Base-by-base conservation (phyloP, 2,113 vertebrate genomes). In the Tyrannus savana region DNA sequence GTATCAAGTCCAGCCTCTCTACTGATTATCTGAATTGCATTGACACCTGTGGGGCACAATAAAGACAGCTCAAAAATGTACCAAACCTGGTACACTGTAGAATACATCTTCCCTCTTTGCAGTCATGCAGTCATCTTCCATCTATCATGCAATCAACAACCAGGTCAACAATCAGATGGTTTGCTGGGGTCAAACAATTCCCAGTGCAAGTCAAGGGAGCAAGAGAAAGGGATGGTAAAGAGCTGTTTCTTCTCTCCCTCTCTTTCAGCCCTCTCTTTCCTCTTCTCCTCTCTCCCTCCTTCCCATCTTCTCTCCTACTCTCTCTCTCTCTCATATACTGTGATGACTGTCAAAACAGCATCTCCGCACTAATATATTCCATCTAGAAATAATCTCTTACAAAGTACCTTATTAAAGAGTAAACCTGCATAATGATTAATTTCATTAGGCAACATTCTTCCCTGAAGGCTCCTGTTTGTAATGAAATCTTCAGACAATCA, bases 401-500 rank as follows among this genome's bases (percentile, higher is more conserved):
- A 75, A 96, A 95, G 49, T 75, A 76, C 55, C 55, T 71, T 94
- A 74, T 93, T 94, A 93, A 95, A 79, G 53, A 82, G 53, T 80
- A 93, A 84, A 89, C 55, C 73, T 13, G 0, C 72, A 78, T 83
- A 92, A 90, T 49, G 41, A 92, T 94, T 93, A 90, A 92, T 96
- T 97, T 92, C 68, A 94, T 93, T 82, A 94, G 69, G 76, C 46
- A 44, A 41, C 23, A 93, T 77, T 66, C 92, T 81, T 82, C 89
- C 81, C 87, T 86, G 76, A 94, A 92, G 85, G 67, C 67, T 92
- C 44, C 37, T 89, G 56, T 95, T 95, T 89, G 59, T 90, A 95
- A 93, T 91, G 77, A 74, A 87, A 90, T 83, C 50, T 96, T 71
- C 82, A 90, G 75, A 66, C 14, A 84, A 79, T 42, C 46, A 60